A percentile compares a stretch with the other conserved stretches of the same genome.
These are phyloP conservation scores for Dynastes maya DNA, from an alignment of 2,888 invertebrate species.

Conservation along the genomic window DNA sequence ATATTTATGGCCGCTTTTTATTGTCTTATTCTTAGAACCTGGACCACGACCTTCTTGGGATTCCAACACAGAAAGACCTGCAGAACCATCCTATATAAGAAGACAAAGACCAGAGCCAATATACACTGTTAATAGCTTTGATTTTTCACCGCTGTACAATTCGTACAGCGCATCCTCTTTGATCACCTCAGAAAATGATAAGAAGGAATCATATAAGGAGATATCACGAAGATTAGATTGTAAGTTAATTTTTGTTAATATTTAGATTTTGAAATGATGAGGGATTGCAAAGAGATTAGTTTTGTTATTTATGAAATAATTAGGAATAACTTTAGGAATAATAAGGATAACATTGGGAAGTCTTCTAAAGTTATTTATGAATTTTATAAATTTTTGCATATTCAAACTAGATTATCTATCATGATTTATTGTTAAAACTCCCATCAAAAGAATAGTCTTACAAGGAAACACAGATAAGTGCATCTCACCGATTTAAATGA, in stretches of 20 bases:
- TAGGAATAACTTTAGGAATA: no score
- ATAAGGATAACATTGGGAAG: no score
- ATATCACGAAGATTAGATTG: conserved; percentile 68
- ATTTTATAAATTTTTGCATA: no score
- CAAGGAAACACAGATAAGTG: no score
- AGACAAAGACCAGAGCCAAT: conserved; percentile 58
- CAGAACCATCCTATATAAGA: conserved; percentile 42
- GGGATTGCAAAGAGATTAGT: no score
- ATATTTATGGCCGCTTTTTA: not conserved
- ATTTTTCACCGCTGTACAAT: conserved; percentile 56
- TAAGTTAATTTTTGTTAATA: conserved; percentile 56
- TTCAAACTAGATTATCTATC: no score
- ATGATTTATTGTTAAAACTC: no score
- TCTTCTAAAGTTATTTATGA: no score
- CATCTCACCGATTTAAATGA: no score
- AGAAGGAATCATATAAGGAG: conserved; percentile 68
- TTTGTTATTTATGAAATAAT: no score
- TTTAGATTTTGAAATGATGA: not conserved
- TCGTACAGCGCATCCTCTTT: conserved; percentile 57
- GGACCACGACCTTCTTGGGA: conserved; percentile 71
- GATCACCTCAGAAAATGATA: conserved; percentile 60
- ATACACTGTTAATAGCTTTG: conserved; percentile 54
- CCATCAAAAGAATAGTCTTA: no score
- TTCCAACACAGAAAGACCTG: conserved; percentile 60
- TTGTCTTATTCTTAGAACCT: conserved; percentile 66